Conservation (phyloP, 2,113 vertebrate genomes). For the Caretta caretta region DNA sequence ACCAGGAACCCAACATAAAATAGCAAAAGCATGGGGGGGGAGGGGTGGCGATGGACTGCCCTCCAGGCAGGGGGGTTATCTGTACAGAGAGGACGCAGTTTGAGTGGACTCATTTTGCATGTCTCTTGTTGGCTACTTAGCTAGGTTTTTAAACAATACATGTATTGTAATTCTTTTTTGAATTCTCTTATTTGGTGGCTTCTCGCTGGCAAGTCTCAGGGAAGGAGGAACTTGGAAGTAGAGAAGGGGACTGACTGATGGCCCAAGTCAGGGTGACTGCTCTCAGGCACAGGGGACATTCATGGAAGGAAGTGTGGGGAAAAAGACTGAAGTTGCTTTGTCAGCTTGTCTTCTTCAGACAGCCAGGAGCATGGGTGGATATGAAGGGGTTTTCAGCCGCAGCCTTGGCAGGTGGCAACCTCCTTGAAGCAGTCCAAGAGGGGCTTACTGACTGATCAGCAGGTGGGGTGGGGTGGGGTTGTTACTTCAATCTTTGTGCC, state of each 20-base stretch:
- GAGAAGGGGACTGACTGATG: neutral
- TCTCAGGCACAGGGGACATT: neutral
- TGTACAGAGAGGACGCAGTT: neutral
- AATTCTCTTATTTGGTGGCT: neutral
- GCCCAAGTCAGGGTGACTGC: neutral
- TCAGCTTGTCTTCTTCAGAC: neutral
- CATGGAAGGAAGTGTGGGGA: neutral
- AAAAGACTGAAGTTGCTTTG: neutral
- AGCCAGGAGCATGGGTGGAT: fast-evolving
- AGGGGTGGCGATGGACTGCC: neutral
- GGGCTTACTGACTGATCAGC: neutral
- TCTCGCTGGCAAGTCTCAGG: neutral
- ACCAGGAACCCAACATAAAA: conserved; percentile 1
- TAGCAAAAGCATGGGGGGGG: neutral
- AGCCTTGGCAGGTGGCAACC: neutral
- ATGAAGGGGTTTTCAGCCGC: neutral
- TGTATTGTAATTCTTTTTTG: neutral
- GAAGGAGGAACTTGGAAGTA: conserved; percentile 1
- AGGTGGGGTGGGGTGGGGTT: neutral
- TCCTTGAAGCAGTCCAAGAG: neutral
- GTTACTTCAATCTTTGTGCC: neutral
- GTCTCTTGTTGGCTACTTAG: neutral
- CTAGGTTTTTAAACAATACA: neutral
- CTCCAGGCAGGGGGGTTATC: neutral
- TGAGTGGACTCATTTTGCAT: neutral